Evolutionary conservation across 2,113 vertebrate genomes (phyloP).

Genomic region (Zosterops borbonicus): DNA sequence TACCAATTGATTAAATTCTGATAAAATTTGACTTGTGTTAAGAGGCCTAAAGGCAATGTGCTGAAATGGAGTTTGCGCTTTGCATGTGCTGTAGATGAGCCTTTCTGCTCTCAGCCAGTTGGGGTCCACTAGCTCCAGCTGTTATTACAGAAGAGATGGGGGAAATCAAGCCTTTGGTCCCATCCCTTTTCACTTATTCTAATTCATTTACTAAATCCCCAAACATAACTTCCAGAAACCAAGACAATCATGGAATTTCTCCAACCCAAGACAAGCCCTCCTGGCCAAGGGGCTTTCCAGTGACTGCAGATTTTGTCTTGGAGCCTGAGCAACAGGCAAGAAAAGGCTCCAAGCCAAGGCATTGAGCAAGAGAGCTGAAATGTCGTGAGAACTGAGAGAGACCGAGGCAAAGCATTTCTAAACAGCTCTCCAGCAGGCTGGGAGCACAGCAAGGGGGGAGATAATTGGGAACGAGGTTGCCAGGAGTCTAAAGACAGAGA

Average conservation of each 20-base stretch:
- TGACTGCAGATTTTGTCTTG: not conserved
- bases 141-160: not conserved
- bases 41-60: not conserved
- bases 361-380: constrained; percentile 21
- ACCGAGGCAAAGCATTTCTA: not conserved
- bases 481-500: not conserved
- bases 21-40: not conserved
- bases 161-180: not conserved
- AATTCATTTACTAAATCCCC: not conserved
- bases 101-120: not conserved
- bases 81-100: not conserved
- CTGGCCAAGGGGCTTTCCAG: constrained; percentile 25
- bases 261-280: not conserved
- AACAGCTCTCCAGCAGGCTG: not conserved
- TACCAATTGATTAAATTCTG: not conserved
- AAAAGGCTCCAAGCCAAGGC: not conserved
- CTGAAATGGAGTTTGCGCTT: not conserved
- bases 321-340: not conserved
- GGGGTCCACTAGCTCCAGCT: not conserved
- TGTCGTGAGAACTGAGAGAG: not conserved
- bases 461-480: not conserved
- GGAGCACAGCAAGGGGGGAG: not conserved
- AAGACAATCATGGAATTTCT: not conserved
- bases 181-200: not conserved
- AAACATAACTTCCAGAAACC: not conserved